Evolutionary conservation across 2,113 vertebrate species (phyloP).

Genomic region (Passer domesticus): DNA sequence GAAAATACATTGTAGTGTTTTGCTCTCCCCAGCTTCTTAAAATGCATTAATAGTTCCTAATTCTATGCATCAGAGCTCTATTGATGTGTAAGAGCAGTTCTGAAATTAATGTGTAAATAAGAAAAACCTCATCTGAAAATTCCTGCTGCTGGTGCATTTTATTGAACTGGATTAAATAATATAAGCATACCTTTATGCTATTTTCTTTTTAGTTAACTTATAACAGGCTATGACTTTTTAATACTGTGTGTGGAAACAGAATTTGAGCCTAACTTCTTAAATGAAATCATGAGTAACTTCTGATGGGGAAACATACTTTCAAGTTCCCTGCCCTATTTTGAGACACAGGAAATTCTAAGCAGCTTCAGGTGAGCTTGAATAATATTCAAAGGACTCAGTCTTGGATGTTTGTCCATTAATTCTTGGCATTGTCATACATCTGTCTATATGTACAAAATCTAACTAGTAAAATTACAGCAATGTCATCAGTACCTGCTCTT

Average conservation of each 20-base stretch:
- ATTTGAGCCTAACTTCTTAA: neutral
- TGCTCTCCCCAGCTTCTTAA: neutral
- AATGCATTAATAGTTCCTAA: neutral
- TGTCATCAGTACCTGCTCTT: neutral
- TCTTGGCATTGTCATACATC: neutral
- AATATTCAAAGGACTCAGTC: neutral
- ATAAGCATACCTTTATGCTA: neutral
- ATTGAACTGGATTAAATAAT: neutral
- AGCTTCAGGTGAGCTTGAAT: neutral
- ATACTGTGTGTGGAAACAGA: neutral
- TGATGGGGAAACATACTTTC: neutral
- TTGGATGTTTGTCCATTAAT: neutral
- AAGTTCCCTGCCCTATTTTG: neutral
- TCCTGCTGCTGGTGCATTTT: neutral
- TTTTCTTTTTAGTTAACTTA: neutral
- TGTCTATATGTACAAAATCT: neutral
- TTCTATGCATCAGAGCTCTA: neutral
- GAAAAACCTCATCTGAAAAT: neutral
- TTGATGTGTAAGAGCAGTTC: neutral
- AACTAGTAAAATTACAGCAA: neutral
- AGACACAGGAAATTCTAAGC: neutral
- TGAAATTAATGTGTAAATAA: neutral
- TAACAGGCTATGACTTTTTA: neutral
- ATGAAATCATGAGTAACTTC: neutral
- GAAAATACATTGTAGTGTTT: neutral